A percentile compares a stretch with the other conserved stretches of the same genome.
Conservation (phyloP, 2,113 vertebrate genomes). For the Potamarius usumacintae region DNA sequence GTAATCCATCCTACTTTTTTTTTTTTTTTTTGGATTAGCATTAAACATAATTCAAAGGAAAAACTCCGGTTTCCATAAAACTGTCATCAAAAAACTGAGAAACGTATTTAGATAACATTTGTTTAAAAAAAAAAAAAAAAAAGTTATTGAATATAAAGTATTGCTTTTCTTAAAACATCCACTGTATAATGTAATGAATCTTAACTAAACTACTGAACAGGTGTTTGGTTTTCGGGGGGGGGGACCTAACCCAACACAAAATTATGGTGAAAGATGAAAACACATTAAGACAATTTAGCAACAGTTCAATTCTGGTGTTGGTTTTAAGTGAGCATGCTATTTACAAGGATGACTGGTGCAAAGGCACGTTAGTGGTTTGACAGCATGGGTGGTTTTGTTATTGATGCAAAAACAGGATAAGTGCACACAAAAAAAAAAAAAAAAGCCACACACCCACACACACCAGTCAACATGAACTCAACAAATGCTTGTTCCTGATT, state of each 20-base stretch:
- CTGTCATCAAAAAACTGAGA: neutral
- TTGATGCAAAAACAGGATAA: neutral
- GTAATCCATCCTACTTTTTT: too few species aligned
- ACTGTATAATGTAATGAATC: neutral
- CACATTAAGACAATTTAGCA: constrained; percentile 61
- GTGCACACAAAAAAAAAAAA: neutral
- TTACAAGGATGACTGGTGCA: constrained; percentile 67
- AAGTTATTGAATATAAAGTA: neutral
- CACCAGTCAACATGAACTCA: neutral
- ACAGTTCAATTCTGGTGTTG: constrained; percentile 38
- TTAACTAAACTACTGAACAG: neutral
- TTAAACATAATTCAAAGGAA: neutral
- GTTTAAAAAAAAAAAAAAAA: neutral
- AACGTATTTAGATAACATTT: neutral
- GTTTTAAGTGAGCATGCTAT: constrained; percentile 53
- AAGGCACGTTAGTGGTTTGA: constrained; percentile 73
- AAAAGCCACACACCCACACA: too few species aligned
- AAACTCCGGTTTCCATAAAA: neutral
- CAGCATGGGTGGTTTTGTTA: constrained; percentile 6
- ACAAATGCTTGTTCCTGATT: neutral
- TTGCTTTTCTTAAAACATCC: constrained; percentile 30
- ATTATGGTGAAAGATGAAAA: constrained; percentile 11
- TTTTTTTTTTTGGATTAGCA: too few species aligned
- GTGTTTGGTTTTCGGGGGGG: neutral
- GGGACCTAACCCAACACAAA: neutral